phyloP scores from a whole-genome alignment of 2,888 invertebrate genomes.

The Globia sparganii region DNA sequence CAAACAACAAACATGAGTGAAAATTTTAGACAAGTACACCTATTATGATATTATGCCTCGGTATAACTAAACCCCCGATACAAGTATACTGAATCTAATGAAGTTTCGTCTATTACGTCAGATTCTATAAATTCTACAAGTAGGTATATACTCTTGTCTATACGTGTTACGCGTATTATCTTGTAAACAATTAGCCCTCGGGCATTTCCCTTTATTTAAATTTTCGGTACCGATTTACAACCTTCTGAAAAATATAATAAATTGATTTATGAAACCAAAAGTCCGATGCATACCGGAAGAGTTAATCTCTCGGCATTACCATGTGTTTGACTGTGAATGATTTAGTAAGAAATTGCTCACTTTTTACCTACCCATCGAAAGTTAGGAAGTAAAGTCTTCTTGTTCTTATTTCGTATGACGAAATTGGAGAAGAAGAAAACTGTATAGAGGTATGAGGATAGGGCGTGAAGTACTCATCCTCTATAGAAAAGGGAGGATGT shows the following conservation, averaged over 20 bases:
- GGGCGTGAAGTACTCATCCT: neutral
- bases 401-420: neutral
- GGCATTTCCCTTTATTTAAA: slow-evolving; percentile 42
- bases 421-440: neutral
- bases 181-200: slow-evolving; percentile 41
- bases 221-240: slow-evolving; percentile 49
- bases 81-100: neutral
- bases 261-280: slow-evolving; percentile 53
- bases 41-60: neutral
- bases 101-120: slow-evolving; percentile 9
- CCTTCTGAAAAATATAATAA: slow-evolving; percentile 49
- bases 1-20: slow-evolving; percentile 2
- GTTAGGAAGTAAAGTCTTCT: neutral
- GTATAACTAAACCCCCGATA: neutral
- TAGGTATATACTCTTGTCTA: neutral
- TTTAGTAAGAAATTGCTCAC: neutral
- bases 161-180: slow-evolving; percentile 25
- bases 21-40: neutral
- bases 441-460: neutral
- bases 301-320: neutral
- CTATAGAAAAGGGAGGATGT: neutral
- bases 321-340: neutral
- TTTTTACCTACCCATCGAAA: neutral
- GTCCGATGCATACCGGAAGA: slow-evolving; percentile 34
- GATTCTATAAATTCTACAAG: slow-evolving; percentile 11